Evolutionary conservation across 2,113 vertebrate species (phyloP), one percentile per base, ranked within the genome.

Genomic region (Stigmatopora argus): DNA sequence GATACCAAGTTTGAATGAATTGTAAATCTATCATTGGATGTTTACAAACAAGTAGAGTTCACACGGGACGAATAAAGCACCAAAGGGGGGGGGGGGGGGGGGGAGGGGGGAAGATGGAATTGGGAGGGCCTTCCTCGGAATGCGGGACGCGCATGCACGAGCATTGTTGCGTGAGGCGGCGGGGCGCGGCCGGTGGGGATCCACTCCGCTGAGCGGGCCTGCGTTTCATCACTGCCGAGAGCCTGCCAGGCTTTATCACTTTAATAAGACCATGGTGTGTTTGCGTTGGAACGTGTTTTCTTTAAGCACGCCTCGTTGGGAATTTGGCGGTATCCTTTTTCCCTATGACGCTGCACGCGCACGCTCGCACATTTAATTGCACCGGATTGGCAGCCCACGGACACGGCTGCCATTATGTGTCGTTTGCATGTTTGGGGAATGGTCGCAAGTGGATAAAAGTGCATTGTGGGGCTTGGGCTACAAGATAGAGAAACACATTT

Each of bases 121-220:
- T 57, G 52, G 53, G 31, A 41, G 64, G 26, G 58, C 49, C 68
- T 78, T 71, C 72, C 49, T 64, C 26, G 69, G 74, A 77, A 74
- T 67, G 78, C 48, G 70, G 67, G 73, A 41, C 64, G 74, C 68
- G 73, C 34, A 12, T 69, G 26, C 26, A 72, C 78, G 69, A 77
- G 74, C 70, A 75, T 61, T 69, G 60, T 75, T 49, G 70, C 77
- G 69, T 17, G 67, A 77, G 68, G 73, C 75, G 65, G 72, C 75
- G 70, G 84, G 84, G 88, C 72, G 88, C 70, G 82, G 85, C 65
- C 72, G 82, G 85, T 62, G 83, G 85, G 79, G 83, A 87, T 79
- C 81, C 83, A 81, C 83, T 83, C 74, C 75, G 83, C 81, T 86
- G 70, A 66, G 64, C 73, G 72, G 73, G 71, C 74, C 67, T 64